A percentile compares a stretch with the other conserved stretches of the same genome.
Evolutionary conservation across 2,888 invertebrate species (phyloP).

Genomic region (Cabera pusaria): DNA sequence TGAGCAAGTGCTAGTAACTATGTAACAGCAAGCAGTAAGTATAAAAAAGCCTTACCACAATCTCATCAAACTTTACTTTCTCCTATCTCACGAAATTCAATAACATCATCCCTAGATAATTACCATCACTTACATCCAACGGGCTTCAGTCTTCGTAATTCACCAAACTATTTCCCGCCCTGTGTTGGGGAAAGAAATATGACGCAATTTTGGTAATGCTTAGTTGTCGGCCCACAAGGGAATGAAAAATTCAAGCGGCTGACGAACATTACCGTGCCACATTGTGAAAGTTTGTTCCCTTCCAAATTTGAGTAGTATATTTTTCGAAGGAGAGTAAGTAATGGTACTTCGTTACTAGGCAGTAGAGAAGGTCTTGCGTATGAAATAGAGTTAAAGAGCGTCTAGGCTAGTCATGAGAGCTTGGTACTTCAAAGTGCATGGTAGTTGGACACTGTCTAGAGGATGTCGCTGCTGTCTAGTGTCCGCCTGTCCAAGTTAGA

Average conservation of each 20-base stretch:
- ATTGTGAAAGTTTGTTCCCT: constrained; percentile 75
- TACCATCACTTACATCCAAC: constrained; percentile 41
- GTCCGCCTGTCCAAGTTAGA: no score
- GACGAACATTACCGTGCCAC: constrained; percentile 73
- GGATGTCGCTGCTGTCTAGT: no score
- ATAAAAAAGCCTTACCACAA: no score
- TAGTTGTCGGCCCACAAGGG: constrained; percentile 80
- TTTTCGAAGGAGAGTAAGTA: constrained; percentile 44
- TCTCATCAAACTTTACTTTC: no score
- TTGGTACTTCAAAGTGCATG: no score
- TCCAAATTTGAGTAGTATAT: constrained; percentile 65
- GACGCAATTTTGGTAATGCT: constrained; percentile 82
- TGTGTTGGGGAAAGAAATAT: constrained; percentile 78
- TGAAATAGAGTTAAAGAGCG: no score
- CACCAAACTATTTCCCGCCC: constrained; percentile 69
- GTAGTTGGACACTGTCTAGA: no score
- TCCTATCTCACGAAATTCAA: constrained; percentile 14
- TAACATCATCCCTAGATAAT: constrained; percentile 36
- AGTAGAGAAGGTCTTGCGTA: constrained; percentile 1
- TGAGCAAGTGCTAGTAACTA: no score
- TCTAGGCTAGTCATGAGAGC: no score
- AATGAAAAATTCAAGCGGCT: constrained; percentile 82
- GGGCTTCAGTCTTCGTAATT: constrained; percentile 57
- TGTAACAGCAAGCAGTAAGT: no score
- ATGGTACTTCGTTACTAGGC: constrained; percentile 11